Percentiles rank a stretch among this genome's conserved stretches.
Evolutionary conservation across 2,797 vertebrate species (phyloP).

Genomic region (Cryptoprocta ferox): DNA sequence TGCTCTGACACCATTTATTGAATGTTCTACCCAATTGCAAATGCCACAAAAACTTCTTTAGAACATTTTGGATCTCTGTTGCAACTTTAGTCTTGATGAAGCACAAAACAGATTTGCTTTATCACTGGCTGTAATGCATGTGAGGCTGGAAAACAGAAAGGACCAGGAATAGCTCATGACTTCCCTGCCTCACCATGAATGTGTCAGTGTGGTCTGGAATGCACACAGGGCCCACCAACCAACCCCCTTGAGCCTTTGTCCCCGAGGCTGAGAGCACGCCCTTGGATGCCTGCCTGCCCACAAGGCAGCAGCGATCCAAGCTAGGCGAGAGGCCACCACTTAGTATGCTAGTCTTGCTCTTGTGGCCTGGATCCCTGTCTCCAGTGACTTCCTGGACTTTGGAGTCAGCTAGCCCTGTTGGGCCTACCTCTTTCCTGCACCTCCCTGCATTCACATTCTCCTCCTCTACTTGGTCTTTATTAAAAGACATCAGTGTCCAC

Average conservation of each 20-base stretch:
- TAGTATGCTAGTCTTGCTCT: not conserved
- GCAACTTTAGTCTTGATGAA: not conserved
- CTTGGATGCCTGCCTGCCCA: not conserved
- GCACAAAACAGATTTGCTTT: not conserved
- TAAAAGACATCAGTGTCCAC: not conserved
- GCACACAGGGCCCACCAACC: not conserved
- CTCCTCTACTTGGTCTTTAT: conserved; percentile 43
- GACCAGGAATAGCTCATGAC: not conserved
- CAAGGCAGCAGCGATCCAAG: not conserved
- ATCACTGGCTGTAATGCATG: not conserved
- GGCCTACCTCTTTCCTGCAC: not conserved
- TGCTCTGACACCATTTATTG: not conserved
- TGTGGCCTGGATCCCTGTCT: not conserved
- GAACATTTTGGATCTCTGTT: not conserved
- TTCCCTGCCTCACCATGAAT: too few species aligned
- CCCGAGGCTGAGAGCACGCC: not conserved
- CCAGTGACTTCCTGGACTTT: conserved; percentile 9
- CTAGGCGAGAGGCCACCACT: not conserved
- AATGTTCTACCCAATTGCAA: not conserved
- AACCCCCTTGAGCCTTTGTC: not conserved
- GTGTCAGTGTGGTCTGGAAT: not conserved
- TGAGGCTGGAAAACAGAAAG: not conserved
- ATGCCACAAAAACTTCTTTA: not conserved
- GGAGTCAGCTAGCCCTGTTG: not conserved
- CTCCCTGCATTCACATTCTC: not conserved